phyloP scores from a whole-genome alignment of 2,888 invertebrate genomes.

The Vesta saturnalis region DNA sequence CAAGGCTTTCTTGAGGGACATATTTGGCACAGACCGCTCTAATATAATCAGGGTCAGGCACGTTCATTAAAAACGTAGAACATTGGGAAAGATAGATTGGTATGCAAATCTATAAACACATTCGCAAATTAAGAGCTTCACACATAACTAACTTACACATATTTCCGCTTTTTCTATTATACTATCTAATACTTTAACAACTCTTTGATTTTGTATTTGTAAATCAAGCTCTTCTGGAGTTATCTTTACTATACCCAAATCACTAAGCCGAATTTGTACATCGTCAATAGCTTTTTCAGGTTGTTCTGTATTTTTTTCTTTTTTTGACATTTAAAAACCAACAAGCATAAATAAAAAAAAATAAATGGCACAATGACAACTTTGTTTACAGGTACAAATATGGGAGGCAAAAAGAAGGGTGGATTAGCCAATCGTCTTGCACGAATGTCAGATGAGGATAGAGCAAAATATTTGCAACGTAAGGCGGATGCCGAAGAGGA shows the following conservation, averaged over 20 bases:
- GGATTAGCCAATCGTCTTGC: slow-evolving; percentile 79
- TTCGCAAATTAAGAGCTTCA: no score
- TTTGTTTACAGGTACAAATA: slow-evolving; percentile 46
- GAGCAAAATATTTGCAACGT: slow-evolving; percentile 82
- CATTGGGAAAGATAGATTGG: no score
- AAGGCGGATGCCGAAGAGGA: slow-evolving; percentile 86
- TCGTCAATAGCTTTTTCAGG: no score
- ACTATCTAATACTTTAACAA: background rate
- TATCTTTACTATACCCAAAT: background rate
- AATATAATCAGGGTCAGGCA: background rate
- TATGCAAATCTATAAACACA: no score
- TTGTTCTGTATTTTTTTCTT: no score
- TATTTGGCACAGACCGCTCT: background rate
- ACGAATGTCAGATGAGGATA: slow-evolving; percentile 87
- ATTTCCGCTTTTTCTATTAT: no score
- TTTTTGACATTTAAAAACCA: background rate
- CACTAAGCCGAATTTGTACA: background rate
- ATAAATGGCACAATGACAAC: background rate
- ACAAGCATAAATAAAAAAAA: background rate
- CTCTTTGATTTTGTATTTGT: background rate
- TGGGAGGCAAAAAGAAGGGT: slow-evolving; percentile 70
- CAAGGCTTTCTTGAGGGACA: no score
- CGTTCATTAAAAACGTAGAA: no score
- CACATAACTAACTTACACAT: no score
- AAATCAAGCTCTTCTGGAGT: background rate